Percentiles rank a stretch among this genome's conserved stretches.
Evolutionary conservation across 2,797 vertebrate species (phyloP).

Genomic region (Heliangelus exortis): DNA sequence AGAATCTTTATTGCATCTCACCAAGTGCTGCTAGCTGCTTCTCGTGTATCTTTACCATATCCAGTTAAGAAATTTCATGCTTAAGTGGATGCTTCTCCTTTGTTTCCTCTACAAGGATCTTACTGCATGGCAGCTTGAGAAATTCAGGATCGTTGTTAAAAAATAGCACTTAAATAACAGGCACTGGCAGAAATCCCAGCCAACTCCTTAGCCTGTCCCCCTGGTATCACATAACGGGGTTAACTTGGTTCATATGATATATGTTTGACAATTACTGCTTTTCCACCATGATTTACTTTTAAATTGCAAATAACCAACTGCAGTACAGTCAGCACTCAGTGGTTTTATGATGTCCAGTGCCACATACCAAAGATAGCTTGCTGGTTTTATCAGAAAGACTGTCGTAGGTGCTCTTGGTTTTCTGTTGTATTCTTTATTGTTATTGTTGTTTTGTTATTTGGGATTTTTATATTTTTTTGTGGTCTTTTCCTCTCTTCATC

Average conservation of each 20-base stretch:
- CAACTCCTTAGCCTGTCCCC: background rate
- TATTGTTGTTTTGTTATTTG: background rate
- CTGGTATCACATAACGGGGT: background rate
- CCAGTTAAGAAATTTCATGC: constrained; percentile 11
- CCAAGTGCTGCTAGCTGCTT: background rate
- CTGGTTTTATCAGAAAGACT: background rate
- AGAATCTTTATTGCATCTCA: background rate
- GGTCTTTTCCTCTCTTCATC: background rate
- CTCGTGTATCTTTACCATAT: constrained; percentile 1
- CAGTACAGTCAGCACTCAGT: background rate
- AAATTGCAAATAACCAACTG: background rate
- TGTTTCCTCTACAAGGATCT: constrained; percentile 48
- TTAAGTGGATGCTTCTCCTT: background rate
- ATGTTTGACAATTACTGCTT: background rate
- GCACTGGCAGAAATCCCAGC: constrained; percentile 8
- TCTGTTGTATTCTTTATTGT: background rate
- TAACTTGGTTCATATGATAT: background rate
- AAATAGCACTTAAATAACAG: constrained; percentile 4
- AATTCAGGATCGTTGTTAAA: background rate
- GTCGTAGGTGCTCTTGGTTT: background rate
- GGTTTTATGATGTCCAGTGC: background rate
- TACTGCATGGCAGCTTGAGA: background rate
- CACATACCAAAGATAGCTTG: background rate
- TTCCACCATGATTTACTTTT: background rate
- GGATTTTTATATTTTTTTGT: background rate